phyloP scores from a whole-genome alignment of 2,888 invertebrate species.

The Pyrrhosoma nymphula region DNA sequence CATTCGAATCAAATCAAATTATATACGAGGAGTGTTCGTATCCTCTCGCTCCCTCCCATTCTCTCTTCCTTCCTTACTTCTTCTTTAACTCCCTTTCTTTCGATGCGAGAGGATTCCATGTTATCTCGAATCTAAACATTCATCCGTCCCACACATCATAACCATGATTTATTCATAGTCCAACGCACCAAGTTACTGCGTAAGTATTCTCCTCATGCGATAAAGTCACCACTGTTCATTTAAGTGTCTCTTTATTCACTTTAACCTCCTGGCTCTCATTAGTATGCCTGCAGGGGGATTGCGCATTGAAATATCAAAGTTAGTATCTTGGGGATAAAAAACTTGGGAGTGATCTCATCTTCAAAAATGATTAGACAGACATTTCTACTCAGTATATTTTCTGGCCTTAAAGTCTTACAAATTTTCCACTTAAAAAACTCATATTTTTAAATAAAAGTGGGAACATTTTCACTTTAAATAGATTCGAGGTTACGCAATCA shows the following conservation, averaged over 20 bases:
- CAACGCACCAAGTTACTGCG: neutral
- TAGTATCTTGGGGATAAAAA: neutral
- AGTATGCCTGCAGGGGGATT: neutral
- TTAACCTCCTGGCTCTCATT: neutral
- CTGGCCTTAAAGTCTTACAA: too few species aligned
- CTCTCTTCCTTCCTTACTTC: neutral
- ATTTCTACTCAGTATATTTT: too few species aligned
- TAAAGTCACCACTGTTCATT: neutral
- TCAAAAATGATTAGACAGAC: too few species aligned
- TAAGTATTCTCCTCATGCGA: neutral
- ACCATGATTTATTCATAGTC: conserved; percentile 47
- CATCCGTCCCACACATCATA: neutral
- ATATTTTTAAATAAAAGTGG: too few species aligned
- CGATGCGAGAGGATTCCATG: neutral
- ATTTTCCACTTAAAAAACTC: too few species aligned
- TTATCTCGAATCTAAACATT: conserved; percentile 23
- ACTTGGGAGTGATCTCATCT: neutral
- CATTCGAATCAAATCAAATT: neutral
- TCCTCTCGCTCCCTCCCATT: neutral
- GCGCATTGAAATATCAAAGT: neutral
- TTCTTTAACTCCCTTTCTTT: neutral
- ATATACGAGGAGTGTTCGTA: neutral
- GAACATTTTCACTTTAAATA: too few species aligned
- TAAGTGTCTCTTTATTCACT: neutral
- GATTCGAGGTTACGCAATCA: too few species aligned